phyloP scores from a whole-genome alignment of 2,888 invertebrate genomes.

The Nomada fabriciana region DNA sequence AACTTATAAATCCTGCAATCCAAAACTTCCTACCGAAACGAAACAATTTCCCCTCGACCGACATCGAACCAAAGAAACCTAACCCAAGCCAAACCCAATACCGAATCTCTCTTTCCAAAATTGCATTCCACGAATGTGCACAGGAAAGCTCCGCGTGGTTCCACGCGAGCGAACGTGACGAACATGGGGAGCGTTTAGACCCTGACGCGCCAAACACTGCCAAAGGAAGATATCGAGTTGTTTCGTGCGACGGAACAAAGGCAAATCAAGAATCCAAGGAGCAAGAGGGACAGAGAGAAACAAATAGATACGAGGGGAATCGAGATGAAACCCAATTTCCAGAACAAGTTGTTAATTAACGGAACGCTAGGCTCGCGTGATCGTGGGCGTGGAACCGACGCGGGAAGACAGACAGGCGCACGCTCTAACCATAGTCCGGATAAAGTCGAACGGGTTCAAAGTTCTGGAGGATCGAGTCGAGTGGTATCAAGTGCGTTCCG shows the following conservation, averaged over 20 bases:
- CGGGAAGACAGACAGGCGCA: conserved; percentile 1
- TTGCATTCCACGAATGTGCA: conserved; percentile 16
- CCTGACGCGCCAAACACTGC: neutral
- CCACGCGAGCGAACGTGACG: conserved; percentile 28
- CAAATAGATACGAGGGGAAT: neutral
- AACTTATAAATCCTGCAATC: neutral
- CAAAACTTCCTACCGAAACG: neutral
- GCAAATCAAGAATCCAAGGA: neutral
- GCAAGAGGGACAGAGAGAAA: neutral
- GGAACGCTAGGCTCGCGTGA: conserved; percentile 1
- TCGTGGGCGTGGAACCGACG: conserved; percentile 34
- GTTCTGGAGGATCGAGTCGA: conserved; percentile 75
- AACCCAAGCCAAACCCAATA: neutral
- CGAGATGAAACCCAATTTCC: conserved; percentile 32
- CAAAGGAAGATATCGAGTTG: conserved; percentile 22
- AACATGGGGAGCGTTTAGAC: conserved; percentile 22
- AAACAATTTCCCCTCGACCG: neutral
- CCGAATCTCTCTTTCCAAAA: conserved; percentile 14
- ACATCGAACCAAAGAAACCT: neutral
- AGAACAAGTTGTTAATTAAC: conserved; percentile 46
- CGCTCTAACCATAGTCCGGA: conserved; percentile 25
- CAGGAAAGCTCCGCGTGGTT: conserved; percentile 17
- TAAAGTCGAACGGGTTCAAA: conserved; percentile 72
- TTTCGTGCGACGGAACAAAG: neutral
- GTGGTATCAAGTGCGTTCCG: conserved; percentile 78